Evolutionary conservation across 2,888 invertebrate species (phyloP), one percentile per base, ranked within the genome.

Genomic region (Melolontha melolontha): DNA sequence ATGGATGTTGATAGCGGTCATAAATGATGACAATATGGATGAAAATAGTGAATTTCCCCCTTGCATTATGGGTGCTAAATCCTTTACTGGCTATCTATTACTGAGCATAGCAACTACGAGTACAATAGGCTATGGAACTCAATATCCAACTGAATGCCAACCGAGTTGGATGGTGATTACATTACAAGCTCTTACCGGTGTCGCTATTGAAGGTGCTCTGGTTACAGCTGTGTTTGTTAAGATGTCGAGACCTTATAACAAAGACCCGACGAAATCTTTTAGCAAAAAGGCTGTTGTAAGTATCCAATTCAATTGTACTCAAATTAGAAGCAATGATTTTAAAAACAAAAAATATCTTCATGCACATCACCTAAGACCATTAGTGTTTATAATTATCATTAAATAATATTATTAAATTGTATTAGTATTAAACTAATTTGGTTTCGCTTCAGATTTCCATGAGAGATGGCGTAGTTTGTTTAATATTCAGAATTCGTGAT

Each of bases 401-500:
- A 29, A 29, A 22, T 22, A 22, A 22, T 22, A 22, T 22, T 22
- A 4, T 22, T 22, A 22, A 2, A 22, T 4, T 22, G 4, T 22
- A 22, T 4, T 22, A 1, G 4, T 22, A 2, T 22, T 22, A 22
- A 22, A 22, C 1, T 22, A 22, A 22, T 22, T 22, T 4, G 22
- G 22, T 22, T 22, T 22, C 22, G 22, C 72, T 77, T 57, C 54
- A 81, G 81, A 75, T 80, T 42, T 79, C 78, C 66, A 65, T 80
- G 49, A 72, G 81, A 62, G 79, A 81, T 67, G 92, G 92, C 0
- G 86, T 89, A 68, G 84, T 95, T 39, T 92, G 92, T 74, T 86
- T 96, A 14, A 88, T 93, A 79, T 92, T 95, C 79, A 85, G 95
- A 0, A 90, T 95, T 0, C 92, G 92, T 78, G 95, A 96, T 80